These are phyloP conservation scores for Nothocercus julius DNA, from an alignment of 2,113 vertebrate genomes.

Conservation along the genomic window DNA sequence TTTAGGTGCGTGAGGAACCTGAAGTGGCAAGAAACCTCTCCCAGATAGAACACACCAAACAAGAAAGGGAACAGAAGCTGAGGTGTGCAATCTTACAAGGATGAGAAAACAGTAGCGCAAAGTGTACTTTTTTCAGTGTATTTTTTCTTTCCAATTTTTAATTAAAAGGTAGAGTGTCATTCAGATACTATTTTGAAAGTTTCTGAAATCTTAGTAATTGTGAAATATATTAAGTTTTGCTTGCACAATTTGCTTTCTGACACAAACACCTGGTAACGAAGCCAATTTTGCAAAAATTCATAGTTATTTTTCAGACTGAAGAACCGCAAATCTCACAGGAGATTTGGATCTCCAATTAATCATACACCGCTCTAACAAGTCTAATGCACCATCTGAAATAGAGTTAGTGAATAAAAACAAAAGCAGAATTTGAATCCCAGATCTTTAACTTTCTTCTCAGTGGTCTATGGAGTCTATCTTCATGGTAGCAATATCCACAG, in stretches of 20 bases:
- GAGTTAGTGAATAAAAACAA: not conserved
- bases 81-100: not conserved
- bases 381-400: not conserved
- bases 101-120: not conserved
- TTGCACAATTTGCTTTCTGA: not conserved
- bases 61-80: not conserved
- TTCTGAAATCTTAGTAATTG: not conserved
- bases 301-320: not conserved
- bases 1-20: not conserved
- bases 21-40: accelerated
- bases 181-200: not conserved
- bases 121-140: not conserved
- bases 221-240: not conserved
- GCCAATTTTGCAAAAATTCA: not conserved
- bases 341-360: not conserved
- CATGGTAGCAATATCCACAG: not conserved
- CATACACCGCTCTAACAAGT: not conserved
- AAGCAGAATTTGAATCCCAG: not conserved
- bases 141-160: not conserved
- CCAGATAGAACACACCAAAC: not conserved
- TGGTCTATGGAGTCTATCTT: not conserved
- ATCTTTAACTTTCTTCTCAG: not conserved
- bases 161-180: not conserved
- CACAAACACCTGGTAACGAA: not conserved
- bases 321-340: not conserved